These are phyloP conservation scores for Neodiprion virginianus DNA, from an alignment of 1,140 invertebrate species.

Conservation along the genomic window DNA sequence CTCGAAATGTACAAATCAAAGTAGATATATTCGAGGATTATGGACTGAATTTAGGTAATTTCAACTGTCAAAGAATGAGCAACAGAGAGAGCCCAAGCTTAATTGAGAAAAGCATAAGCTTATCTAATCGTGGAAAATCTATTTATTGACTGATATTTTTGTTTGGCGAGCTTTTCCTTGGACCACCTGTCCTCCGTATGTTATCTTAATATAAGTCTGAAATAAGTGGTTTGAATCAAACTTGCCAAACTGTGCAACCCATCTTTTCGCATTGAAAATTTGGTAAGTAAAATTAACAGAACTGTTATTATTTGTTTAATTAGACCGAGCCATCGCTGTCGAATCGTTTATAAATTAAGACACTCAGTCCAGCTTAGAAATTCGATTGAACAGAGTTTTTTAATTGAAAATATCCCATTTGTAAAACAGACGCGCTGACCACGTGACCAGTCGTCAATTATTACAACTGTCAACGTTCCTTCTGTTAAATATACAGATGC, in stretches of 20 bases:
- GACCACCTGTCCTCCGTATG: neutral
- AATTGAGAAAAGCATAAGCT: neutral
- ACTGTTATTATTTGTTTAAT: neutral
- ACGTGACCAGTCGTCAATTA: neutral
- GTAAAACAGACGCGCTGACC: neutral
- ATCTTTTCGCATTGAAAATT: neutral
- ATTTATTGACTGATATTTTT: conserved; percentile 5
- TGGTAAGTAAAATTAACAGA: neutral
- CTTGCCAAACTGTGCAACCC: neutral
- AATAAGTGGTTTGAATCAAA: neutral
- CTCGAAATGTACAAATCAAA: no score
- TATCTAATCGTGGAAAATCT: neutral
- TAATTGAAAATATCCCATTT: neutral
- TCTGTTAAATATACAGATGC: neutral
- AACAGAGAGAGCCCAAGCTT: neutral
- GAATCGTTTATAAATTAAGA: neutral
- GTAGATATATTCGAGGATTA: no score
- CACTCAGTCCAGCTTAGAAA: neutral
- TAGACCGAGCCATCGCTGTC: neutral
- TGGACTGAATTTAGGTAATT: no score
- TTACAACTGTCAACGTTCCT: neutral
- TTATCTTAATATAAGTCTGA: neutral
- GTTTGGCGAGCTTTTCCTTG: neutral
- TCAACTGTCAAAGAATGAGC: neutral
- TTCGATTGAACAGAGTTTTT: neutral